These are phyloP conservation scores for Ochropleura leucogaster DNA, from an alignment of 2,888 invertebrate genomes.

Conservation along the genomic window DNA sequence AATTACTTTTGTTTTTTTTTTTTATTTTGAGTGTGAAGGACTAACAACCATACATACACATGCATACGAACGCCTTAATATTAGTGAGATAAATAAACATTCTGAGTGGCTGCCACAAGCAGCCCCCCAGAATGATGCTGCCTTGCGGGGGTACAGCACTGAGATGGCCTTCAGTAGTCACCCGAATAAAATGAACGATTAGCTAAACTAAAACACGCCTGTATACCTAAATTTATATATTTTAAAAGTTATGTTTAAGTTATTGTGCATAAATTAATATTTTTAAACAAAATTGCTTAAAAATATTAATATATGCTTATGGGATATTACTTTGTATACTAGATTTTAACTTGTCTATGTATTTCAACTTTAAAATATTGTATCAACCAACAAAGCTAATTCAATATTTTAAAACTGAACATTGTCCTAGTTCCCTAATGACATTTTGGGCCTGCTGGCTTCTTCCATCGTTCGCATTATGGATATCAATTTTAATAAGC, in stretches of 20 bases:
- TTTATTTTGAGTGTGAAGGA: no score
- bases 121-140: no score
- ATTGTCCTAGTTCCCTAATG: conserved; percentile 41
- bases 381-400: conserved; percentile 13
- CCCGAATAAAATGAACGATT: no score
- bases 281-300: not conserved
- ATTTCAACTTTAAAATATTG: conserved; percentile 4
- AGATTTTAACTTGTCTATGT: not conserved
- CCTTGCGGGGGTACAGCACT: no score
- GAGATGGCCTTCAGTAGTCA: no score
- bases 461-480: conserved; percentile 42
- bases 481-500: conserved; percentile 62
- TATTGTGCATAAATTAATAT: not conserved
- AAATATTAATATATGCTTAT: not conserved
- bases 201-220: not conserved
- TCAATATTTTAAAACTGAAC: conserved; percentile 39
- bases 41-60: no score
- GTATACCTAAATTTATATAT: not conserved
- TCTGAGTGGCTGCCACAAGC: no score
- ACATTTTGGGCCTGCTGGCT: conserved; percentile 38
- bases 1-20: no score
- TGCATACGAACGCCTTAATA: no score
- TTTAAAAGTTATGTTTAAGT: not conserved
- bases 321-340: not conserved
- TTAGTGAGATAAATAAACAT: no score